Evolutionary conservation across 2,113 vertebrate genomes (phyloP), one percentile per base, ranked within the genome.

Genomic region (Nannobrachium achirus): DNA sequence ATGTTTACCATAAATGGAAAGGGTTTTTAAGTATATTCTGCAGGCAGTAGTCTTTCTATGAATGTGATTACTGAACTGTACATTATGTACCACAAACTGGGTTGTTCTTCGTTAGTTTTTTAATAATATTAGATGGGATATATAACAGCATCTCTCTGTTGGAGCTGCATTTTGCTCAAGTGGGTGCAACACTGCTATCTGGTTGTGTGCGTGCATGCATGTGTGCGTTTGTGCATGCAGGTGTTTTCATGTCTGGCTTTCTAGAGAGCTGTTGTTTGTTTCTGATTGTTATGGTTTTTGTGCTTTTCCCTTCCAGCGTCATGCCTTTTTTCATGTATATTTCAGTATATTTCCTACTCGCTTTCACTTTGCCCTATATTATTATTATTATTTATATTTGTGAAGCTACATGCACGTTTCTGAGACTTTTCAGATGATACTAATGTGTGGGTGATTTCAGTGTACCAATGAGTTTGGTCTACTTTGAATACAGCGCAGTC

Each of bases 271-370:
- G 66, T n/a, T 40, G 50, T 58, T 11, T 38, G n/a, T 61, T 50
- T 76, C 57, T 48, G 67, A 78, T 71, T 25, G 72, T 74, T 69
- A 71, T 8, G 44, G 50, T 68, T 75, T 46, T 49, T 57, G 55
- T 18, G 10, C 20, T 45, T n/a, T 14, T 52, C 39, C 40, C 42
- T 40, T 69, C 39, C 64, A 38, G 20, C 9, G 60, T 61, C 48
- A 64, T 60, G 56, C 56, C 16, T 58, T 48, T 57, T 14, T 53
- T 69, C 56, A 56, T 57, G 48, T 49, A 44, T 57, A 73, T 73
- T 67, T 59, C 20, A 58, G 63, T 56, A 18, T 55, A 59, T n/a
- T 8, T 40, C 19, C 16, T 39, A 10, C 46, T 16, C 20, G 2
- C 19, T 46, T 15, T 11, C 1, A 46, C 20, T 65, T 11, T n/a